Evolutionary conservation across 2,888 invertebrate species (phyloP).

Genomic region (Ectemnius cavifrons): DNA sequence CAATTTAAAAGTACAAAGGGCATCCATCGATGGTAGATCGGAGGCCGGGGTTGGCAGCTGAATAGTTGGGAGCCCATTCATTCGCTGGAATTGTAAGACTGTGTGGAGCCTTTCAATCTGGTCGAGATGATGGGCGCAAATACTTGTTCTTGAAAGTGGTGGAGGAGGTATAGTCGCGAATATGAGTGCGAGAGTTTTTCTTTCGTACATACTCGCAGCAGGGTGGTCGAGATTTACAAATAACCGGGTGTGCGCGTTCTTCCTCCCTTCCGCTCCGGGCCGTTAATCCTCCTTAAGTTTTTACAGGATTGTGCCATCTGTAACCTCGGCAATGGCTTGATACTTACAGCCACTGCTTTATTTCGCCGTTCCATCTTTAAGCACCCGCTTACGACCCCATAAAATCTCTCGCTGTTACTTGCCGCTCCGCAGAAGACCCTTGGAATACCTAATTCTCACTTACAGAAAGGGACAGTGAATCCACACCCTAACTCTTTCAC

Average conservation of each 20-base stretch:
- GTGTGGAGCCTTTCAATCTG: too few relatives aligned
- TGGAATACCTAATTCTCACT: too few relatives aligned
- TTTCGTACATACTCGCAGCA: conserved; percentile 5
- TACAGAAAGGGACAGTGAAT: too few relatives aligned
- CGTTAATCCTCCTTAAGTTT: conserved; percentile 48
- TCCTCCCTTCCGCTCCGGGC: conserved; percentile 11
- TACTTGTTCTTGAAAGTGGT: background rate
- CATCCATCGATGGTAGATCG: too few relatives aligned
- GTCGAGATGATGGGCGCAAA: too few relatives aligned
- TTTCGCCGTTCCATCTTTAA: background rate
- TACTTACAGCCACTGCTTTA: conserved; percentile 24
- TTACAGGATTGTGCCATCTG: conserved; percentile 13
- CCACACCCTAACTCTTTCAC: too few relatives aligned
- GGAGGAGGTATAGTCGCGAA: background rate
- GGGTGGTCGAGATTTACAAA: conserved; percentile 36
- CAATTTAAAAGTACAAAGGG: too few relatives aligned
- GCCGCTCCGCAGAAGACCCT: background rate
- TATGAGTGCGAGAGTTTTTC: conserved; percentile 12
- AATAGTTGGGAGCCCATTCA: too few relatives aligned
- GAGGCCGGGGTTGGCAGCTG: too few relatives aligned
- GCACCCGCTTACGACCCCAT: conserved; percentile 2
- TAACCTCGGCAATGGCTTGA: conserved; percentile 19
- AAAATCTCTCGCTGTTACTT: background rate
- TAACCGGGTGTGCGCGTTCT: conserved; percentile 14
- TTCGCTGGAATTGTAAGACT: too few relatives aligned